Conservation (phyloP, 2,888 invertebrate genomes). For the Eristalis arbustorum region DNA sequence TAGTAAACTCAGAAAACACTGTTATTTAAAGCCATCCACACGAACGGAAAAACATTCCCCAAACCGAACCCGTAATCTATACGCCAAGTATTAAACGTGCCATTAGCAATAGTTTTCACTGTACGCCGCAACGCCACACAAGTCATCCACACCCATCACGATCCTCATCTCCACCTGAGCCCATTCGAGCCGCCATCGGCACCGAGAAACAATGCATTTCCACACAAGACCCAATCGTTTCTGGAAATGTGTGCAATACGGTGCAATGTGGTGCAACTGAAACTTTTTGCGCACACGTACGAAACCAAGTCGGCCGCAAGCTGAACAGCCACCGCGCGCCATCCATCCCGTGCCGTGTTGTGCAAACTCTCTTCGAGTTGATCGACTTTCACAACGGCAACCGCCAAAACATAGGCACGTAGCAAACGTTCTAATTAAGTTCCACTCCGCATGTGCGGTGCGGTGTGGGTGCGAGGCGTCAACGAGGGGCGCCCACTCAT, state of each 20-base stretch:
- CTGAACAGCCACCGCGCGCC: neutral
- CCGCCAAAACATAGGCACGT: neutral
- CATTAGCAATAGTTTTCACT: neutral
- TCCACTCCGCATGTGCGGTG: conserved; percentile 9
- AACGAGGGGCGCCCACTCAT: conserved; percentile 32
- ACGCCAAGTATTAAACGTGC: neutral
- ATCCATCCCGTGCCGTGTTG: conserved; percentile 1
- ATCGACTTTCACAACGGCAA: conserved; percentile 38
- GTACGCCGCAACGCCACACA: neutral
- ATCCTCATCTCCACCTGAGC: neutral
- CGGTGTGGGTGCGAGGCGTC: conserved; percentile 1
- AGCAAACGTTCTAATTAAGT: conserved; percentile 38
- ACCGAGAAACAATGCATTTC: conserved; percentile 12
- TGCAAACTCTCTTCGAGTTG: conserved; percentile 19
- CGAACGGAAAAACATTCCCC: neutral
- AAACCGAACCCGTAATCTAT: neutral
- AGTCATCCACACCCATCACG: neutral
- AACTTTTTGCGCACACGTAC: conserved; percentile 23
- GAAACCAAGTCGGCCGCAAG: conserved; percentile 7
- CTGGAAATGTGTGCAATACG: conserved; percentile 21
- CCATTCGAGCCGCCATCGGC: neutral
- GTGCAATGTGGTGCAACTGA: conserved; percentile 25
- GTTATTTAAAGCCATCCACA: neutral
- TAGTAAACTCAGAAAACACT: neutral
- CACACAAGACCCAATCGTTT: conserved; percentile 8